Percentiles rank a stretch among this genome's conserved stretches.
phyloP scores from a whole-genome alignment of 2,113 vertebrate genomes.

The Cacatua alba region DNA sequence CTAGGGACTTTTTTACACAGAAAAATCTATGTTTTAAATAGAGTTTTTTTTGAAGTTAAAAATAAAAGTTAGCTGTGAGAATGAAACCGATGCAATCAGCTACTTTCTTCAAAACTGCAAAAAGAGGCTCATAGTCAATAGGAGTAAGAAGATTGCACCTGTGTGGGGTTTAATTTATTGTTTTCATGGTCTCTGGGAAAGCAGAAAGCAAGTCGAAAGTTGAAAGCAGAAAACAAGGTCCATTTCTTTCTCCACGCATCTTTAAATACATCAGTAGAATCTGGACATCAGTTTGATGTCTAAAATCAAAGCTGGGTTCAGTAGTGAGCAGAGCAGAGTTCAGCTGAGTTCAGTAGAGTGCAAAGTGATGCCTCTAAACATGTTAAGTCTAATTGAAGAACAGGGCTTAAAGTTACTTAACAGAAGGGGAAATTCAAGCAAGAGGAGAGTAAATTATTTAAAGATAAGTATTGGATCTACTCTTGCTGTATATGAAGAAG shows the following conservation, averaged over 20 bases:
- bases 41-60: not conserved
- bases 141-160: not conserved
- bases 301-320: not conserved
- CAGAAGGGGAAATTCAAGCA: not conserved
- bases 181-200: not conserved
- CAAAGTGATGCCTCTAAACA: not conserved
- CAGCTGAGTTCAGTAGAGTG: too few relatives aligned
- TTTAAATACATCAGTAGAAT: not conserved
- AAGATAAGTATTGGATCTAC: not conserved
- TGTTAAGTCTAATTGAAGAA: not conserved
- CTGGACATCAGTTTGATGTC: not conserved
- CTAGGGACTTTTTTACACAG: not conserved
- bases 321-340: too few relatives aligned
- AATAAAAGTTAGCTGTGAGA: not conserved
- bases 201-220: not conserved
- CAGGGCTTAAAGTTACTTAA: not conserved
- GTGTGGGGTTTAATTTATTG: not conserved
- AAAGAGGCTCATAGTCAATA: not conserved
- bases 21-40: not conserved
- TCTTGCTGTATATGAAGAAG: not conserved
- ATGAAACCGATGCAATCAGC: not conserved
- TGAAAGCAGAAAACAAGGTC: not conserved
- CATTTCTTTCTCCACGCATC: not conserved
- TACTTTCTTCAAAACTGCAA: not conserved
- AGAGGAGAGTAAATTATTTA: not conserved